Evolutionary conservation across 2,797 vertebrate genomes (phyloP), one percentile per base, ranked within the genome.

Genomic region (Galagoides demidoff): DNA sequence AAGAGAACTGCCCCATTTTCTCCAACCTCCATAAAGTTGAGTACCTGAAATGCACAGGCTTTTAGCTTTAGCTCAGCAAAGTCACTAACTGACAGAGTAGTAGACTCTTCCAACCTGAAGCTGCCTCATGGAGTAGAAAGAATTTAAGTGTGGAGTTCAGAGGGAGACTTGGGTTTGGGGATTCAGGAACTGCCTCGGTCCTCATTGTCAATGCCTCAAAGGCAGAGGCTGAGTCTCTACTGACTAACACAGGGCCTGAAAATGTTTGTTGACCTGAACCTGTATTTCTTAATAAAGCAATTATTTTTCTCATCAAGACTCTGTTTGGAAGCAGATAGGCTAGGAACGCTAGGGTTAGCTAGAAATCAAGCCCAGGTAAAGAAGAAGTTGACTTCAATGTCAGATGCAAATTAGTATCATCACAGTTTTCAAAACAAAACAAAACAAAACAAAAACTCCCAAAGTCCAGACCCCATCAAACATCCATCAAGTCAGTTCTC

Each of bases 391-490:
- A 68, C 37, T 84, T 81, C 82, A 90, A 11, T 57, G n/a, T 5
- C 83, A 34, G 25, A 19, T 25, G 9, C 19, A 64, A n/a, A 83
- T 52, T 71, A 84, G 37, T 2, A 49, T 43, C 5, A 89, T 5
- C 29, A 79, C 23, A 71, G 43, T 74, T 92, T 92, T 59, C 14
- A 64, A 92, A 77, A 78, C 7, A 89, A 86, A 96, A 83, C 11
- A 43, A 43, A 43, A 39, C 39, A 43, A 43, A 43, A 39, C 39
- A 78, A 90, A 89, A 61, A 34, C 22, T 74, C 52, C 10, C 37
- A 61, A 37, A 10, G 57, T 70, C 14, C 37, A 64, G 85, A 52
- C 31, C 43, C 13, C 2, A 66, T 3, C 17, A 29, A 23, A 68
- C 2, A 43, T 22, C 34, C 85, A n/a, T 71, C 79, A 66, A 81